Conservation (phyloP, 2,113 vertebrate genomes). For the Malurus cyaneus region DNA sequence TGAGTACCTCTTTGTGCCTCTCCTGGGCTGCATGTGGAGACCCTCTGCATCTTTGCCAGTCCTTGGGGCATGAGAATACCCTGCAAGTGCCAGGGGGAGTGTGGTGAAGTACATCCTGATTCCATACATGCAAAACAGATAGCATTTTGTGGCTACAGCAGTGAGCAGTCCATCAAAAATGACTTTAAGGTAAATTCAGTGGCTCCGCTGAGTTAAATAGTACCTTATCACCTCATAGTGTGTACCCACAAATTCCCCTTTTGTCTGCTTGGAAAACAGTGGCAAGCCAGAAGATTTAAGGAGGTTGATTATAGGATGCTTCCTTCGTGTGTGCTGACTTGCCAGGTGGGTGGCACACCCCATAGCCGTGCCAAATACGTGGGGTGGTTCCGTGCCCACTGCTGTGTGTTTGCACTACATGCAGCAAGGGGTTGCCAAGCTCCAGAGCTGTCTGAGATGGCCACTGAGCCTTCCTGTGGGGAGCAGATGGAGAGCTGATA, state of each 20-base stretch:
- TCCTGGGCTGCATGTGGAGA: not conserved
- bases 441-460: not conserved
- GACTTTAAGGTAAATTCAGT: not conserved
- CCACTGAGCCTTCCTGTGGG: not conserved
- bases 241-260: not conserved
- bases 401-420: not conserved
- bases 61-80: not conserved
- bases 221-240: not conserved
- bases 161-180: not conserved
- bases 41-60: not conserved
- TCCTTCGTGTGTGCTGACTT: not conserved
- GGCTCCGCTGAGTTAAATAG: not conserved
- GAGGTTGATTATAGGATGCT: not conserved
- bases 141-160: not conserved
- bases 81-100: not conserved
- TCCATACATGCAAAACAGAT: not conserved
- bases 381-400: not conserved
- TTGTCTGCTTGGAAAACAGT: not conserved
- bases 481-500: not conserved
- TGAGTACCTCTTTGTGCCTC: not conserved
- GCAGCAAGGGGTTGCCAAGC: not conserved
- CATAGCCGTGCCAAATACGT: not conserved
- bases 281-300: not conserved
- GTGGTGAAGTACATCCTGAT: not conserved
- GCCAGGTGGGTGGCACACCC: slow-evolving; percentile 11